Conservation (phyloP, 2,888 invertebrate genomes). For the Harmothoe impar region DNA sequence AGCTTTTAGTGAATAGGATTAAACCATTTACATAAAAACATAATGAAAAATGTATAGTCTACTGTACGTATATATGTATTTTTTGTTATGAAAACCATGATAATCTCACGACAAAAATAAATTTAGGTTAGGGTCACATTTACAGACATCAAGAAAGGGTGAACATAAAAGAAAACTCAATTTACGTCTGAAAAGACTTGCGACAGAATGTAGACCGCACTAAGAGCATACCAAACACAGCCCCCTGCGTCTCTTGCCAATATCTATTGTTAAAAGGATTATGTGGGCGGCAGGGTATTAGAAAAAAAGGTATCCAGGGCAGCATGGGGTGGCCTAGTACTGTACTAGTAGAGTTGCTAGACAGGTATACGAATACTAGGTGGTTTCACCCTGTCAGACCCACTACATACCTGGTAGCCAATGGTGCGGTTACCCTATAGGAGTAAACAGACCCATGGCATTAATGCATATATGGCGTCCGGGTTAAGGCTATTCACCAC, state of each 20-base stretch:
- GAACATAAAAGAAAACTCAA: neutral
- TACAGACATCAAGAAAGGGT: too few species aligned
- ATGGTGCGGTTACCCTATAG: neutral
- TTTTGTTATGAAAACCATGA: too few species aligned
- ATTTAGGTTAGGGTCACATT: too few species aligned
- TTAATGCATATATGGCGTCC: neutral
- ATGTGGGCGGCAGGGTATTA: neutral
- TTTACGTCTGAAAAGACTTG: constrained; percentile 11
- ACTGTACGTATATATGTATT: too few species aligned
- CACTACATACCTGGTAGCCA: neutral
- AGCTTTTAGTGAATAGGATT: too few species aligned
- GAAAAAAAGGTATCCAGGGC: constrained; percentile 12
- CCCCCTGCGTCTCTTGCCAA: neutral
- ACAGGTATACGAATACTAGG: neutral
- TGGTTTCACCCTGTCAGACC: neutral
- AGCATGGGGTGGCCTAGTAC: neutral
- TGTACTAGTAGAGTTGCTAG: neutral
- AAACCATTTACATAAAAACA: too few species aligned
- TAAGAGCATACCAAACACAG: neutral
- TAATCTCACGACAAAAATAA: too few species aligned
- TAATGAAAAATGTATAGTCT: too few species aligned
- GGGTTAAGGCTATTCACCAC: too few species aligned
- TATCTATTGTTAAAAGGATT: neutral
- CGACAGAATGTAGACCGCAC: neutral
- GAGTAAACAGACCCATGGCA: neutral